Base-by-base conservation (phyloP, 2,113 vertebrate genomes). In the Brachyistius frenatus region DNA sequence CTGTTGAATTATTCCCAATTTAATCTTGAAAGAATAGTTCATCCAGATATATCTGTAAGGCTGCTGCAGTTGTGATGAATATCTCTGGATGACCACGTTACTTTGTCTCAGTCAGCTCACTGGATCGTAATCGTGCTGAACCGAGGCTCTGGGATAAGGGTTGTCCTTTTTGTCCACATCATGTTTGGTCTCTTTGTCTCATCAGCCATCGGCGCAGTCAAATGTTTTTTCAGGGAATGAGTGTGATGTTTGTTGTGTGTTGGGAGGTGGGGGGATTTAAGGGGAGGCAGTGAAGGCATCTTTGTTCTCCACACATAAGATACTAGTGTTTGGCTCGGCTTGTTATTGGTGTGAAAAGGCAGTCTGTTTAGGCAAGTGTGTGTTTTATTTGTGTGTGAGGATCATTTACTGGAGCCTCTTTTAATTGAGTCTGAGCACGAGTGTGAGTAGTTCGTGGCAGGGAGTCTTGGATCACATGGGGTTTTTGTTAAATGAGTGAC, bases 231-330 rank as follows among this genome's bases (percentile, higher is more conserved):
- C 73, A 70, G 76, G 64, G 75, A 80, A 84, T 87, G 87, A 90
- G 84, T 81, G 84, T 91, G 85, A 88, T 91, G 84, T 86, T 91
- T 91, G 90, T 90, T 89, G 85, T 84, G 77, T 73, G 62, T 63
- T 60, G 66, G 81, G 65, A 64, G 75, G 73, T 46, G n/a, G 61
- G 73, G 50, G n/a, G 61, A 7, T 23, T 53, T 31, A n/a, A 57
- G 53, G 75, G 70, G 71, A 63, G 31, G 70, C 73, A 82, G 63
- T 89, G 78, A 92, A 91, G 80, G 88, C 90, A 81, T 88, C 91
- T 89, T 92, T 92, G 91, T 93, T 78, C 60, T 41, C 41, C 15
- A 8, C 77, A 85, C 73, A 92, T 85, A 89, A 86, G 80, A 91
- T 86, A 69, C 76, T 80, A 81, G 83, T 91, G 91, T 92, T 89